These are phyloP conservation scores for Lagopus leucura DNA, from an alignment of 2,113 vertebrate genomes.

Conservation along the genomic window DNA sequence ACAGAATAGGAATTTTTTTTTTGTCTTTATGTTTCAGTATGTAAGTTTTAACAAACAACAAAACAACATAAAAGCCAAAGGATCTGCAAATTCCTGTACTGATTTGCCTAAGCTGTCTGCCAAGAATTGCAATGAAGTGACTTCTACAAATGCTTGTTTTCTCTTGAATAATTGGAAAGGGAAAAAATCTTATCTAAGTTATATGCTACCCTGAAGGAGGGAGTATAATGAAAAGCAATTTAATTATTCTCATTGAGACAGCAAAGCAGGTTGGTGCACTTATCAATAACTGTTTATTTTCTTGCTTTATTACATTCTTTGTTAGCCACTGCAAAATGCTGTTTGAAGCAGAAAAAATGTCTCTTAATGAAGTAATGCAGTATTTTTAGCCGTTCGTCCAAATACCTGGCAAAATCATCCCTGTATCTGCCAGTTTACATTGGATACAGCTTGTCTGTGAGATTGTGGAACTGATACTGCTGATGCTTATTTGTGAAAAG, in stretches of 20 bases:
- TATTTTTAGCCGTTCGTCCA: slow-evolving; percentile 1
- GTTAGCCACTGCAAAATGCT: background rate
- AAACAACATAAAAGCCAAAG: background rate
- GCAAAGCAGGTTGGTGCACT: slow-evolving; percentile 23
- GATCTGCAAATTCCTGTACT: background rate
- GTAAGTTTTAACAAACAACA: background rate
- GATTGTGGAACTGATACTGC: background rate
- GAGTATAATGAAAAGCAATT: slow-evolving; percentile 6
- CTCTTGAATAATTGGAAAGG: slow-evolving; percentile 9
- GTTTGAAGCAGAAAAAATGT: background rate
- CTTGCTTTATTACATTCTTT: background rate
- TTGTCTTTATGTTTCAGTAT: background rate
- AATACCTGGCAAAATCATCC: background rate
- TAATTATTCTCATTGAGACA: slow-evolving; percentile 42
- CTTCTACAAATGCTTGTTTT: slow-evolving; percentile 35
- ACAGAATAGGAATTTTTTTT: background rate
- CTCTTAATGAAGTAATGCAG: background rate
- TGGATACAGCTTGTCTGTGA: background rate
- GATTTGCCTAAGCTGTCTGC: background rate
- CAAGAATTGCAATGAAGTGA: background rate
- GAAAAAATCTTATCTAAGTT: background rate
- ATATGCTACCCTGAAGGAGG: background rate
- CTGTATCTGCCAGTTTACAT: background rate
- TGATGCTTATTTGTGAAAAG: background rate
- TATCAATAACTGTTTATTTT: slow-evolving; percentile 15